Evolutionary conservation across 2,888 invertebrate species (phyloP), one percentile per base, ranked within the genome.

Genomic region (Lepidochitona cinerea): DNA sequence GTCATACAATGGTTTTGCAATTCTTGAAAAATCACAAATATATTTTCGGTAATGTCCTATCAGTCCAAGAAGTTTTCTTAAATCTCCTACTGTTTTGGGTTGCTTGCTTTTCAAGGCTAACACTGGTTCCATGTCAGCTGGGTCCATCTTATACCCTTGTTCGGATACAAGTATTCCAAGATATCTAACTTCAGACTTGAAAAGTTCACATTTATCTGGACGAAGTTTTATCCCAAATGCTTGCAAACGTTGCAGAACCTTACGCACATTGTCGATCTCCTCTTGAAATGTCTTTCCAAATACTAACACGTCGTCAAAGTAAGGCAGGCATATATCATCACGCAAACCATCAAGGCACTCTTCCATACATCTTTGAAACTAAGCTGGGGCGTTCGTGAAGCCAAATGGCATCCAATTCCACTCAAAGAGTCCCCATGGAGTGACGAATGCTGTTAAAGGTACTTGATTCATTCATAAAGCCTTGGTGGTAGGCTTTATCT

Each of bases 371-470:
- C 26, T 14, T 35, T 72, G 72, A 53, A 68, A 71, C 7, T 37
- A 49, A 18, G 33, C 73, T 18, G 75, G 76, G 4, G 74, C 74
- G 54, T 74, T 74, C 18, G 70, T 68, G 6, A 79, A 49, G 0
- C 74, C 77, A 35, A 78, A 75, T 12, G 75, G 73, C 65, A 81
- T 74, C 14, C 70, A 68, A 26, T 54, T 68, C 68, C 72, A 80
- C 29, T 78, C 72, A 26, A 54, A 79, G n/a, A n/a, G n/a, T n/a
- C 77, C 77, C 37, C 64, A 53, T n/a, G 67, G 72, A 1, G 71
- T 77, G 2, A 72, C 69, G 49, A 80, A 79, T n/a, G 80, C 77
- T 9, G 78, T 80, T 12, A 73, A 65, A 7, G 29, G 67, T 54
- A 68, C 72, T 68, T 6, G 70, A n/a, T 33, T 74, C 73, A 9